A percentile compares a stretch with the other conserved stretches of the same genome.
These are phyloP conservation scores for Diaphora mendica DNA, from an alignment of 2,888 invertebrate species.

Conservation along the genomic window DNA sequence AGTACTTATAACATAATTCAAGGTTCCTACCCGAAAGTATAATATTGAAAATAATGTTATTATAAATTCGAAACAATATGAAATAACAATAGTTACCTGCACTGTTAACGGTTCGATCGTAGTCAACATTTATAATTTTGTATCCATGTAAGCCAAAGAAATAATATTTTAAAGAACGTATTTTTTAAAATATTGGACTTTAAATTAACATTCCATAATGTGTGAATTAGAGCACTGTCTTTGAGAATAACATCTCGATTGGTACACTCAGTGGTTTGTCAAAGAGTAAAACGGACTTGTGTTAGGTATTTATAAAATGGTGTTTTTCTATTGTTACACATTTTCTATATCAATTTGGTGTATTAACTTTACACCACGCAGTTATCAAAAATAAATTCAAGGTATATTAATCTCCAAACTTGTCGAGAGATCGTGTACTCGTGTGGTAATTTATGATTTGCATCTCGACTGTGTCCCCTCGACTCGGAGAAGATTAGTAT, in stretches of 20 bases:
- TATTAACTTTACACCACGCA: neutral
- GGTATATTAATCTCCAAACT: neutral
- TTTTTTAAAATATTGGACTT: constrained; percentile 17
- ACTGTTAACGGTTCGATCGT: constrained; percentile 32
- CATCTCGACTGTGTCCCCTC: neutral
- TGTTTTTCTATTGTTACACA: neutral
- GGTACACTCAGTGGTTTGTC: neutral
- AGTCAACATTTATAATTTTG: constrained; percentile 1
- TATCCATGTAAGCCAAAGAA: constrained; percentile 44
- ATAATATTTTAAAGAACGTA: constrained; percentile 1
- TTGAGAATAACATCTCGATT: neutral
- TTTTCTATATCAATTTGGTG: neutral
- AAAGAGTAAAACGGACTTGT: neutral
- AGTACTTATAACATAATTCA: constrained; percentile 66
- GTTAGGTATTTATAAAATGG: neutral
- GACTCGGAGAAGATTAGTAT: neutral
- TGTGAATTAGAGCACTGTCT: constrained; percentile 6
- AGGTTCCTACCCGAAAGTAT: constrained; percentile 83
- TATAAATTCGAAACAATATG: constrained; percentile 64
- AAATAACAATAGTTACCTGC: constrained; percentile 73
- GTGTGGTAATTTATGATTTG: neutral
- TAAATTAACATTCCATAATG: constrained; percentile 38
- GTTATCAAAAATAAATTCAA: neutral
- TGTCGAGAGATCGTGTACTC: neutral
- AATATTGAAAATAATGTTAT: constrained; percentile 65